Conservation (phyloP, 2,888 invertebrate species). For the Homarus gammarus region DNA sequence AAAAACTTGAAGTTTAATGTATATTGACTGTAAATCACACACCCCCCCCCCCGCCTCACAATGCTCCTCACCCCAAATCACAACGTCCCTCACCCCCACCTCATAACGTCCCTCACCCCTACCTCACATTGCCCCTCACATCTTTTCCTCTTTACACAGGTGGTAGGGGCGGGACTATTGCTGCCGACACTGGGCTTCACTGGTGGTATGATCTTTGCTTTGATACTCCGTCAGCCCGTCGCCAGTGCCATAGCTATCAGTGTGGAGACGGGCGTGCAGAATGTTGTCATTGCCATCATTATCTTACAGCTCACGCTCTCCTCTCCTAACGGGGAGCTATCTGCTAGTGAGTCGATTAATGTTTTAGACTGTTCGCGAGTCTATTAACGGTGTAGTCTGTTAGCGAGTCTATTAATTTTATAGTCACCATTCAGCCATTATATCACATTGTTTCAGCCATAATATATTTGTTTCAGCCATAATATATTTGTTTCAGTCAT, state of each 20-base stretch:
- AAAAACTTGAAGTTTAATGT: no score
- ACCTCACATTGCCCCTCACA: background rate
- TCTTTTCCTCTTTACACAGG: conserved; percentile 81
- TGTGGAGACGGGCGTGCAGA: conserved; percentile 95
- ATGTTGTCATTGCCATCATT: conserved; percentile 94
- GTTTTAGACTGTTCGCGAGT: background rate
- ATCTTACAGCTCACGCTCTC: conserved; percentile 88
- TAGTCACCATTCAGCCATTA: background rate
- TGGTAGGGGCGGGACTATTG: conserved; percentile 87
- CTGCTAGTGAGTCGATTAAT: conserved; percentile 84
- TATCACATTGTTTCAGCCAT: background rate
- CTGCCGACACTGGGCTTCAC: conserved; percentile 90
- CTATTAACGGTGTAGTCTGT: background rate
- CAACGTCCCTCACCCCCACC: background rate
- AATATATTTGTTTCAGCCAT: conserved; percentile 25
- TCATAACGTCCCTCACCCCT: background rate
- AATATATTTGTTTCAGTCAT: conserved; percentile 27
- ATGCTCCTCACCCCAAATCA: background rate
- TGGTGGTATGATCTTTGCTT: conserved; percentile 85
- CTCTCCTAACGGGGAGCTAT: conserved; percentile 92
- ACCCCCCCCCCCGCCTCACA: background rate
- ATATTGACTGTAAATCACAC: no score
- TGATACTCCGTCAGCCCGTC: conserved; percentile 81
- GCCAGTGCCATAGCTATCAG: conserved; percentile 90
- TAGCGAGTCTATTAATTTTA: background rate